Evolutionary conservation across 2,888 invertebrate species (phyloP), one percentile per base, ranked within the genome.

Genomic region (Chirona hameri): DNA sequence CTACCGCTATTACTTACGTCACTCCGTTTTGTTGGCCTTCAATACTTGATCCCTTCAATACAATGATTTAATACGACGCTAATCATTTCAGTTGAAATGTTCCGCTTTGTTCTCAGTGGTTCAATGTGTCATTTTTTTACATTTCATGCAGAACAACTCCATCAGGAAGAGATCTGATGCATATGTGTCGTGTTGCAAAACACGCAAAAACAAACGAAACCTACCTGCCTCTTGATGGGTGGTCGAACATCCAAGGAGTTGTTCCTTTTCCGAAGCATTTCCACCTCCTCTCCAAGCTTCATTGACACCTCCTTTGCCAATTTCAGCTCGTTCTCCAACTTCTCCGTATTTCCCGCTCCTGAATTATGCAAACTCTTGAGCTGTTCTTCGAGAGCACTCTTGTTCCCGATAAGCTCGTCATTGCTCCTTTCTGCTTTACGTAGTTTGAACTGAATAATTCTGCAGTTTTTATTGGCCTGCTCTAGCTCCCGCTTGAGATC

Each of bases 361-460:
- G 88, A 87, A 82, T 86, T 86, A 83, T 88, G 88, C 76, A 89
- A 85, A 72, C 86, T 86, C 80, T 85, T 85, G 18, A 88, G 85
- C 83, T 87, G 86, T 52, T 88, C 88, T 84, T 90, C 89, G 84
- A 88, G 89, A 86, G 94, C 93, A 81, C 91, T 90, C 87, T 95
- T 95, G 86, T 98, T 98, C 81, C 92, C 91, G 87, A 98, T 98
- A 39, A 96, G 89, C 86, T 95, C 93, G 83, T 96, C 96, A 82
- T 93, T 91, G 88, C 92, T 93, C 84, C 98, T 91, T 88, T 99
- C 99, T 82, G 96, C 92, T 91, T 99, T 99, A 87, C 98, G 92
- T 85, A 99, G 90, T 89, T 99, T 99, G 89, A 99, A 99, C 85
- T 99, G 98, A 85, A 99, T 91, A 86, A 99, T 97, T 86, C 99